These are phyloP conservation scores for Dasysyrphus albostriatus DNA, from an alignment of 2,888 invertebrate genomes.

Conservation along the genomic window DNA sequence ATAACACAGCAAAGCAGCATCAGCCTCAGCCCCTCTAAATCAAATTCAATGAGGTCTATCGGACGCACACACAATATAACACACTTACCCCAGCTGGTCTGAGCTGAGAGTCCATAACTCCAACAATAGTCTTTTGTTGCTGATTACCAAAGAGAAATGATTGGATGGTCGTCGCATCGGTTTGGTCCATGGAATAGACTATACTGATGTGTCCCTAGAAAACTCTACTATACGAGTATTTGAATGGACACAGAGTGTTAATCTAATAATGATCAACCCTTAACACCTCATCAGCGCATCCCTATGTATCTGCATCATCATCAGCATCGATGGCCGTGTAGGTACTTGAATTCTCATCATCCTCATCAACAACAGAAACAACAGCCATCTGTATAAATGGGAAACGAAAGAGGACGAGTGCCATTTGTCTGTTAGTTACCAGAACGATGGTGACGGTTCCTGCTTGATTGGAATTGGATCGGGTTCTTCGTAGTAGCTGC, in stretches of 20 bases:
- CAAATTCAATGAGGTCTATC: constrained; percentile 69
- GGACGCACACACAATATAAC: constrained; percentile 53
- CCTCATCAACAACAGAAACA: constrained; percentile 63
- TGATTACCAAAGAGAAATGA: constrained; percentile 72
- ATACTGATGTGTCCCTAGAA: constrained; percentile 22
- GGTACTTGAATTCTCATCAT: constrained; percentile 52
- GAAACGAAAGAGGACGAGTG: constrained; percentile 29
- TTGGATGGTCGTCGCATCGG: constrained; percentile 56
- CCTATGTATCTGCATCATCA: constrained; percentile 56
- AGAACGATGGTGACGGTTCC: constrained; percentile 61
- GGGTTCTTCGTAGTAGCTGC: constrained; percentile 36
- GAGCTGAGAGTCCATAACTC: constrained; percentile 40
- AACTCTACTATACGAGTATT: constrained; percentile 34
- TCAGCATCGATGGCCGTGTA: constrained; percentile 32
- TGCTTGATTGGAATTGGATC: constrained; percentile 68
- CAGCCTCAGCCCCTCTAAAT: constrained; percentile 47
- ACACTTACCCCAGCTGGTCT: constrained; percentile 25
- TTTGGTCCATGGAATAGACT: constrained; percentile 3
- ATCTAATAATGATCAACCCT: constrained; percentile 76
- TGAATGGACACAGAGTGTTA: constrained; percentile 73
- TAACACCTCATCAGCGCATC: constrained; percentile 75
- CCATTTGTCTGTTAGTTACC: constrained; percentile 59
- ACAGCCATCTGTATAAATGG: constrained; percentile 35
- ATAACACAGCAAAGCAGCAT: constrained; percentile 12
- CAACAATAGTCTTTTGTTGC: constrained; percentile 71